Conservation (phyloP, 2,113 vertebrate genomes). For the Ptychochromis oligacanthus region DNA sequence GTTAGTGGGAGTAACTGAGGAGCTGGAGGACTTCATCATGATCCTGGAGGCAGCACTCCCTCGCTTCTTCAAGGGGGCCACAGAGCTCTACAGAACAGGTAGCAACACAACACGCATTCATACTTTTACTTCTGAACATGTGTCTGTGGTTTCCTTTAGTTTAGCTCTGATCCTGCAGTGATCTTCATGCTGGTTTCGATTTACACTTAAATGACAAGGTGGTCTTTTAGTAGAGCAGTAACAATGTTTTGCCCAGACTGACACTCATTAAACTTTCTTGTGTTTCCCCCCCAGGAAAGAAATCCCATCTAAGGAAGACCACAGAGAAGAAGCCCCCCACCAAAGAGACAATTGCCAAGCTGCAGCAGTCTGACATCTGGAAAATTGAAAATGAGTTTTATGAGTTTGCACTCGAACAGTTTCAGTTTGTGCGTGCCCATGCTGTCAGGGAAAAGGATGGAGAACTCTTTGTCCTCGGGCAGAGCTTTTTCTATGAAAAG, state of each 20-base stretch:
- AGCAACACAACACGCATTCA: constrained; percentile 19
- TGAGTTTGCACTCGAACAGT: constrained; percentile 97
- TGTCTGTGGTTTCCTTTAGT: background rate
- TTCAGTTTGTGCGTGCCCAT: constrained; percentile 93
- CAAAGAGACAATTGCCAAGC: constrained; percentile 92
- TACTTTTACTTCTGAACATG: background rate
- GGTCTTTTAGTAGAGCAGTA: background rate
- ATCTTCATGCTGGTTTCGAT: background rate
- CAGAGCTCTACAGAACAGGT: constrained; percentile 95
- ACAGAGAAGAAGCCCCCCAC: constrained; percentile 96
- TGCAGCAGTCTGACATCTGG: constrained; percentile 97
- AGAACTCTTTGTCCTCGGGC: constrained; percentile 89
- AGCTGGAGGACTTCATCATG: constrained; percentile 99
- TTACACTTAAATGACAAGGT: background rate
- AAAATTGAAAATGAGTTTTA: constrained; percentile 99
- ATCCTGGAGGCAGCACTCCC: constrained; percentile 94
- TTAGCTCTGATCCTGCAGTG: background rate
- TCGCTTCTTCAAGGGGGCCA: constrained; percentile 95
- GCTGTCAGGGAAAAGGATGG: constrained; percentile 96
- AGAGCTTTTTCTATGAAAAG: constrained; percentile 99
- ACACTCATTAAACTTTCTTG: background rate
- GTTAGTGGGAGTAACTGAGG: constrained; percentile 96
- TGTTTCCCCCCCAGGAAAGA: constrained; percentile 88
- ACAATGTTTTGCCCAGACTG: background rate
- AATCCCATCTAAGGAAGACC: constrained; percentile 97